Percentiles rank a stretch among this genome's conserved stretches.
Conservation (phyloP, 2,888 invertebrate species). For the Hyppa rectilinea region DNA sequence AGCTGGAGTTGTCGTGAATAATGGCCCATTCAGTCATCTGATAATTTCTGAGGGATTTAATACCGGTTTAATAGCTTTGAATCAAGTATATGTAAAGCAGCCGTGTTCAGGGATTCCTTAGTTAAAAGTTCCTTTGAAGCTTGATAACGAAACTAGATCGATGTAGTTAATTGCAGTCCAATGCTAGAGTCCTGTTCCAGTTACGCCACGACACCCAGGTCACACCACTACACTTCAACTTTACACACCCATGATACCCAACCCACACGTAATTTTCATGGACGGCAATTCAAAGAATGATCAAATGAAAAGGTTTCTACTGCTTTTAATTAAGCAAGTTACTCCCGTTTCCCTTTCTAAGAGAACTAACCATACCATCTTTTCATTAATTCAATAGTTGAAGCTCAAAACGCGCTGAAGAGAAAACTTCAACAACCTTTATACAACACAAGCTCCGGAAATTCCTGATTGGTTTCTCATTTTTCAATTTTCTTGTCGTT, state of each 20-base stretch:
- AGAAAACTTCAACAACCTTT: constrained; percentile 40
- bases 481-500: constrained; percentile 52
- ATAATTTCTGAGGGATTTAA: neutral
- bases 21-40: neutral
- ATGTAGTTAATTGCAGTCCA: neutral
- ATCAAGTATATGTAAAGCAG: neutral
- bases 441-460: constrained; percentile 45
- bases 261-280: neutral
- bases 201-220: neutral
- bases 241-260: neutral
- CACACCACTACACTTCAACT: too few relatives aligned
- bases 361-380: constrained; percentile 14
- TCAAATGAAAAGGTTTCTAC: neutral
- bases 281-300: neutral
- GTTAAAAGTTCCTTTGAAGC: neutral
- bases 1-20: neutral
- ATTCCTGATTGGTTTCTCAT: constrained; percentile 56
- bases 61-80: neutral
- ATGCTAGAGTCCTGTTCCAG: neutral
- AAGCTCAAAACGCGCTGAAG: constrained; percentile 55
- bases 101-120: neutral
- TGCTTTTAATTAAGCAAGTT: constrained; percentile 31
- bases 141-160: neutral
- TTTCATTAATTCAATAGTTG: constrained; percentile 49
- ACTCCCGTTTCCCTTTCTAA: constrained; percentile 5